phyloP scores from a whole-genome alignment of 2,888 invertebrate species.

The Ferrisia virgata region DNA sequence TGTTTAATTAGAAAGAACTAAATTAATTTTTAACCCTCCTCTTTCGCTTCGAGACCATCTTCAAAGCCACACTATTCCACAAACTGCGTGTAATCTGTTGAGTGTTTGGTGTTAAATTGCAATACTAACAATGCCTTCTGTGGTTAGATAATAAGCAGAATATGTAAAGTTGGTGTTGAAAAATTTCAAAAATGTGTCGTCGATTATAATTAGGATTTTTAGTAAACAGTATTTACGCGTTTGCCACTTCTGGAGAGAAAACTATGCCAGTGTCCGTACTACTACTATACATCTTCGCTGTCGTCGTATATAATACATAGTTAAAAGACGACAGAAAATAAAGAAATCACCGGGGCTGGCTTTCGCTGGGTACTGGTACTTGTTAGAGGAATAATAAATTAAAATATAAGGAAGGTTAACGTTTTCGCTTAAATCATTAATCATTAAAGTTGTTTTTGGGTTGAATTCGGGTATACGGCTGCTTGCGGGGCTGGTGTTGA shows the following conservation, averaged over 20 bases:
- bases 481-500: background rate
- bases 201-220: conserved; percentile 2
- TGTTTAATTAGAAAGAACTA: too few species aligned
- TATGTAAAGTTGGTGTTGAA: background rate
- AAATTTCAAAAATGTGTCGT: background rate
- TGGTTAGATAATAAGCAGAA: background rate
- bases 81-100: too few species aligned
- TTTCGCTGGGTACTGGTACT: background rate
- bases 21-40: too few species aligned
- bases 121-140: too few species aligned
- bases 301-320: background rate
- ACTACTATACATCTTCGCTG: background rate
- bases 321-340: background rate
- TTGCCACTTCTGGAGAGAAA: background rate
- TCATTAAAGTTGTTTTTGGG: conserved; percentile 3
- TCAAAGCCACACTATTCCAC: too few species aligned
- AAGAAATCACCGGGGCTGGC: conserved; percentile 12
- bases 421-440: conserved; percentile 11
- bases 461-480: too few species aligned
- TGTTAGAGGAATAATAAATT: background rate
- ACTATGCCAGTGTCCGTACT: background rate
- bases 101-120: too few species aligned
- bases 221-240: background rate
- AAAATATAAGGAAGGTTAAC: conserved; percentile 14
- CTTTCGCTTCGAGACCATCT: too few species aligned